These are phyloP conservation scores for Ophion costatus DNA, from an alignment of 2,888 invertebrate genomes.

Conservation along the genomic window DNA sequence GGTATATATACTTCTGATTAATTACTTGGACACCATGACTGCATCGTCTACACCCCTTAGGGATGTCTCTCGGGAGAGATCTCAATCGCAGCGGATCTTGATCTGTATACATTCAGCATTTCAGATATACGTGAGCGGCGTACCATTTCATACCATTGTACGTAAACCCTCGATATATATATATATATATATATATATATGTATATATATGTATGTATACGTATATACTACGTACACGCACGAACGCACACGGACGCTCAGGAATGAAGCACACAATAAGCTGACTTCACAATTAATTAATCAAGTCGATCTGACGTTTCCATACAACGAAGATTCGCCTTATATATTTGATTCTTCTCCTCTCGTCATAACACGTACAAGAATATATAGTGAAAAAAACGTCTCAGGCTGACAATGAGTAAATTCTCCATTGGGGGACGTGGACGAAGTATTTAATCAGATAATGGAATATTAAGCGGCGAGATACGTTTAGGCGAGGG, in stretches of 20 bases:
- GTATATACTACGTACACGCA: background rate
- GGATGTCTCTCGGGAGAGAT: constrained; percentile 63
- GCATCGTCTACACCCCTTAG: constrained; percentile 67
- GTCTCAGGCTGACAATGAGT: background rate
- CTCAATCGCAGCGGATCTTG: constrained; percentile 65
- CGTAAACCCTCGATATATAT: constrained; percentile 2
- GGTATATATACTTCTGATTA: constrained; percentile 72
- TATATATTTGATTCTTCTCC: constrained; percentile 4
- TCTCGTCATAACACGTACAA: background rate
- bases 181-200: background rate
- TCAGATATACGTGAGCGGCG: constrained; percentile 22
- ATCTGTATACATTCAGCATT: constrained; percentile 49
- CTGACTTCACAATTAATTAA: constrained; percentile 55
- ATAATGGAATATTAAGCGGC: background rate
- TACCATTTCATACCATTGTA: constrained; percentile 19
- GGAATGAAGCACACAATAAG: constrained; percentile 12
- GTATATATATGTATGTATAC: background rate
- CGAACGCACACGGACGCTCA: background rate
- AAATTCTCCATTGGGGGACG: background rate
- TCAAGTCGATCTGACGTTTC: constrained; percentile 50
- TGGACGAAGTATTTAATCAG: background rate
- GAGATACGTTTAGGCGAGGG: no score
- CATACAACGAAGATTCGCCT: constrained; percentile 30
- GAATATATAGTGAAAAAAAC: background rate
- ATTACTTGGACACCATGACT: constrained; percentile 73